Base-by-base conservation (phyloP, 2,888 invertebrate species). In the Proisotoma minuta region DNA sequence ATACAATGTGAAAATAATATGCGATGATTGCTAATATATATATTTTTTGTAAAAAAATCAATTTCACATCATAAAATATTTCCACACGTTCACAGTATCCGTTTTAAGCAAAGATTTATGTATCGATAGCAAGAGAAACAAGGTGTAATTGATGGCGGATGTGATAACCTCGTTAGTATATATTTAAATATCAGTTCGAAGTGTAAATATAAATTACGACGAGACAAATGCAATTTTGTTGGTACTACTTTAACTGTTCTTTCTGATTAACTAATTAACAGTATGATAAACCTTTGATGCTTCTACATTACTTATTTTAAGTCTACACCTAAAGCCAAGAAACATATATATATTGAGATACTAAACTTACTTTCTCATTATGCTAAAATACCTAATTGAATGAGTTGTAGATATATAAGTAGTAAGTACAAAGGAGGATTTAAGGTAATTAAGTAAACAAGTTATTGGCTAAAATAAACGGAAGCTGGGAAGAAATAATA, bases 401-500 rank as follows among this genome's bases (percentile, higher is more conserved):
- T n/a, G n/a, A n/a, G n/a, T n/a, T n/a, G n/a, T n/a, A n/a, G n/a
- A n/a, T n/a, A 22, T 49, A 18, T n/a, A 43, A 24, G 24, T 15
- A 49, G 50, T n/a, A n/a, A n/a, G n/a, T n/a, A n/a, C 4, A 43
- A 49, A 57, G 20, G 51, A 52, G 52, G 60, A 53, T 60, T 29
- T 43, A 22, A 47, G 18, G 52, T 60, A 26, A 56, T 56, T 56
- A 56, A 60, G 34, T 56, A 29, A 56, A 60, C 54, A 60, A 54
- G 53, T 53, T 53, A 53, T 56, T 54, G 49, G 49, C 56, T 56
- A 56, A 60, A 54, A 60, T 56, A 28, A 60, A 60, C 56, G 60
- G 60, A 60, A 56, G 56, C 51, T 18, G 48, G 53, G 23, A 48
- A 48, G 53, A 47, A 54, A 20, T 34, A 28, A 52, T 28, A 54